Percentiles rank a stretch among this genome's conserved stretches.
phyloP scores from a whole-genome alignment of 92 coral and sea anemone species.

The Siderastrea siderea region DNA sequence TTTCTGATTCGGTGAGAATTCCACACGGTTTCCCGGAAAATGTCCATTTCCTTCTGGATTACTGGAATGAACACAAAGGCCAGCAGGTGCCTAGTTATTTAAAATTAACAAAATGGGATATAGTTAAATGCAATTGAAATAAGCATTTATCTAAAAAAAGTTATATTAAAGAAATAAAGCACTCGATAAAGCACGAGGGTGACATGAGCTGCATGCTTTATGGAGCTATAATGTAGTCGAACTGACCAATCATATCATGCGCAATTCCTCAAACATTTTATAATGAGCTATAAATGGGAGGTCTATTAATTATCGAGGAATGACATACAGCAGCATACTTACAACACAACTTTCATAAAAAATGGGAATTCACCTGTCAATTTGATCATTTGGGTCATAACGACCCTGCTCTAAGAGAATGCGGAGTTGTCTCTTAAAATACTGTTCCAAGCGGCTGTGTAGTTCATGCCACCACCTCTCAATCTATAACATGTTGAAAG shows the following conservation, averaged over 20 bases:
- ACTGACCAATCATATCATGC: too few species aligned
- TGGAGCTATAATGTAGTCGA: too few species aligned
- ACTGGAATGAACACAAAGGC: conserved; percentile 69
- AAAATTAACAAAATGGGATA: background rate
- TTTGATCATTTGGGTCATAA: conserved; percentile 46
- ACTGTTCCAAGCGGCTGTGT: conserved; percentile 50
- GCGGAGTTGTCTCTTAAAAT: conserved; percentile 40
- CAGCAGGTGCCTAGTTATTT: conserved; percentile 40
- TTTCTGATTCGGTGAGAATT: conserved; percentile 72
- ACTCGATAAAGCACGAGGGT: too few species aligned
- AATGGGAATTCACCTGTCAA: conserved; percentile 5
- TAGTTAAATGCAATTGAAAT: background rate
- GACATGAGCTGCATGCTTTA: too few species aligned
- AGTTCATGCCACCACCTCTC: conserved; percentile 69
- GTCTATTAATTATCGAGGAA: background rate
- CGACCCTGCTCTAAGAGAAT: conserved; percentile 42
- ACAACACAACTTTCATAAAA: background rate
- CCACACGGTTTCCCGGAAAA: conserved; percentile 70
- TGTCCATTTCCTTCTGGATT: conserved; percentile 63
- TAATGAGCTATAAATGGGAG: too few species aligned
- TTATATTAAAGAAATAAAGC: background rate
- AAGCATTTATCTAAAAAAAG: background rate
- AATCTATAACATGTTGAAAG: conserved; percentile 33
- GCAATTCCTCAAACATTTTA: too few species aligned
- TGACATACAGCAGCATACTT: background rate